phyloP scores from a whole-genome alignment of 2,888 invertebrate species.

The Cactoblastis cactorum region DNA sequence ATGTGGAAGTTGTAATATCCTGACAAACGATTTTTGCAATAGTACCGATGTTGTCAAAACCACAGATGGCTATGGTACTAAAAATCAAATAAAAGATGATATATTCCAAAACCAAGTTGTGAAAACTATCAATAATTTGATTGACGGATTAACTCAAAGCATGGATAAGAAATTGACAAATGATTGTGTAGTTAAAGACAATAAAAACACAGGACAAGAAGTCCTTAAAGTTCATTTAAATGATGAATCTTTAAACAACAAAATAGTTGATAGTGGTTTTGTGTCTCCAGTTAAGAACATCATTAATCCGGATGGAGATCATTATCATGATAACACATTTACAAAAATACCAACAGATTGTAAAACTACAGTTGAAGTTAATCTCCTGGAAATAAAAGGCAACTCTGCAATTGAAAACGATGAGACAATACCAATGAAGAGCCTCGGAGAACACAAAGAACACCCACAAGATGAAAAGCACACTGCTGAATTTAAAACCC shows the following conservation, averaged over 20 bases:
- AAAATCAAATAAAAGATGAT: slow-evolving; percentile 2
- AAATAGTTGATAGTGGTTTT: slow-evolving; percentile 15
- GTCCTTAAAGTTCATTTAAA: neutral
- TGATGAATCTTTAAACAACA: neutral
- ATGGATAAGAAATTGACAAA: slow-evolving; percentile 3
- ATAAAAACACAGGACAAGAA: neutral
- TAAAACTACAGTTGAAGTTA: neutral
- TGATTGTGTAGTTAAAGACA: neutral
- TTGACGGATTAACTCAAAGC: slow-evolving; percentile 21
- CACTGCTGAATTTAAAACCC: neutral
- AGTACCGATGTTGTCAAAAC: neutral
- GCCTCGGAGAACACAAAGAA: neutral
- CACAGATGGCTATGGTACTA: neutral
- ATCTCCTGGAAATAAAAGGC: neutral
- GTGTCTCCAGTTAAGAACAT: slow-evolving; percentile 10
- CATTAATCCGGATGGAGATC: neutral
- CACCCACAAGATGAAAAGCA: neutral
- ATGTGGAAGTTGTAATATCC: neutral
- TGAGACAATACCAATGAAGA: neutral
- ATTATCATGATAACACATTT: neutral
- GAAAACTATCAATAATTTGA: slow-evolving; percentile 23
- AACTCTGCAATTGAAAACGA: neutral
- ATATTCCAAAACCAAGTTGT: slow-evolving; percentile 20
- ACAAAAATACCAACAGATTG: neutral
- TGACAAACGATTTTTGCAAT: neutral